Evolutionary conservation across 2,888 invertebrate genomes (phyloP), one percentile per base, ranked within the genome.

Genomic region (Ichneumoninae sp.): DNA sequence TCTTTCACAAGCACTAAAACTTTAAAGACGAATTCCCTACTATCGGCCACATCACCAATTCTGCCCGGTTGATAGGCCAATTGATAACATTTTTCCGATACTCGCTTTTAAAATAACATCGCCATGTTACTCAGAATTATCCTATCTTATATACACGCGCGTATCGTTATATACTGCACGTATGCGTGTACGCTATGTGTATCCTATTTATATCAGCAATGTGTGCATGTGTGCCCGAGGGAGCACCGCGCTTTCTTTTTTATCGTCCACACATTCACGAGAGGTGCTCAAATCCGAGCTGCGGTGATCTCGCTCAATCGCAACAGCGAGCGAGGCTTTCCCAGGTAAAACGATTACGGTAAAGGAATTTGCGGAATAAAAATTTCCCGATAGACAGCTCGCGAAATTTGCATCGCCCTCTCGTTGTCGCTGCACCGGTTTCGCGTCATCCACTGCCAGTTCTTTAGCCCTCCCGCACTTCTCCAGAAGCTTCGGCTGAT

Each of bases 281-380:
- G 26, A 57, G 30, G 57, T 57, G 13, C 57, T 13, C 57, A 13
- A 57, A 26, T 57, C 26, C 22, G 57, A 26, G 57, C 10, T 4
- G 57, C 26, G 1, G 36, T 1, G 70, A 70, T 70, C 10, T 71
- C 36, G 40, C 40, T 57, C 60, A 40, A 26, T 57, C 26, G 57
- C 30, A 69, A 69, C 52, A 30, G 4, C 13, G 70, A 8, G 3
- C 7, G 6, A 16, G 57, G 8, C 36, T 57, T 40, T 73, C 40
- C 71, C 26, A 40, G 26, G 13, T 30, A 5, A 33, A 22, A 57
- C 40, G 26, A 10, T 73, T 30, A 44, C n/a, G 40, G 60, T 8
- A 44, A 73, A 73, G 73, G 73, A 16, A 47, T 73, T 73, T 60
- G 73, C 60, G 44, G 44, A 73, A 73, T 30, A 8, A 60, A 22